These are phyloP conservation scores for Cabera pusaria DNA, from an alignment of 2,888 invertebrate species.

Conservation along the genomic window DNA sequence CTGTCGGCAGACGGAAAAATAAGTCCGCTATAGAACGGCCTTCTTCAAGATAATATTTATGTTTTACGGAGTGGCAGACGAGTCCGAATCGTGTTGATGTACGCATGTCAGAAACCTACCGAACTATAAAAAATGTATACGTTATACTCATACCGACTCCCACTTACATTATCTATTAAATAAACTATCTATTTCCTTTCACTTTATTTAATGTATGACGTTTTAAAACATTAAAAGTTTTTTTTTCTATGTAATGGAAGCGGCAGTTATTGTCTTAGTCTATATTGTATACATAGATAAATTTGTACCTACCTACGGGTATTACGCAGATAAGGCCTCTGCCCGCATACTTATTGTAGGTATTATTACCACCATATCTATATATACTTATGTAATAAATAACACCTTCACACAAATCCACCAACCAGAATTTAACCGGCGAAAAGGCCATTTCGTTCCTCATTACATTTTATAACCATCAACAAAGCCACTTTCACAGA, in stretches of 20 bases:
- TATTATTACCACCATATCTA: no score
- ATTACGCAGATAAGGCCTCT: no score
- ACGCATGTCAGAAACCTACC: constrained; percentile 60
- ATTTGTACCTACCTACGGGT: no score
- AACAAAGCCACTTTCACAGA: constrained; percentile 61
- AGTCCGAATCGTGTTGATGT: constrained; percentile 60
- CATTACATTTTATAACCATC: constrained; percentile 60
- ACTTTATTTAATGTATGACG: no score
- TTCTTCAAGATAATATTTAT: constrained; percentile 80
- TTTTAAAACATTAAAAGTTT: no score
- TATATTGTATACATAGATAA: no score
- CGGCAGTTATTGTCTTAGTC: no score
- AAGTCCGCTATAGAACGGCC: constrained; percentile 77
- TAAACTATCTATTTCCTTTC: constrained; percentile 47
- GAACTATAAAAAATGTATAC: constrained; percentile 50
- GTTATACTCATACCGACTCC: constrained; percentile 46
- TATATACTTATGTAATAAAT: no score
- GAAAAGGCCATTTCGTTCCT: constrained; percentile 42
- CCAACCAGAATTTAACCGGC: constrained; percentile 15
- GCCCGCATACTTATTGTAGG: no score
- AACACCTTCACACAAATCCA: background rate
- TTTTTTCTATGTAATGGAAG: no score
- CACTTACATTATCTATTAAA: constrained; percentile 46
- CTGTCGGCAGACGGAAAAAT: constrained; percentile 83
- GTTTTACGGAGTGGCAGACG: constrained; percentile 75